A percentile compares a stretch with the other conserved stretches of the same genome.
Conservation (phyloP, 92 coral and sea anemone species). For the Epizoanthus ramosus region DNA sequence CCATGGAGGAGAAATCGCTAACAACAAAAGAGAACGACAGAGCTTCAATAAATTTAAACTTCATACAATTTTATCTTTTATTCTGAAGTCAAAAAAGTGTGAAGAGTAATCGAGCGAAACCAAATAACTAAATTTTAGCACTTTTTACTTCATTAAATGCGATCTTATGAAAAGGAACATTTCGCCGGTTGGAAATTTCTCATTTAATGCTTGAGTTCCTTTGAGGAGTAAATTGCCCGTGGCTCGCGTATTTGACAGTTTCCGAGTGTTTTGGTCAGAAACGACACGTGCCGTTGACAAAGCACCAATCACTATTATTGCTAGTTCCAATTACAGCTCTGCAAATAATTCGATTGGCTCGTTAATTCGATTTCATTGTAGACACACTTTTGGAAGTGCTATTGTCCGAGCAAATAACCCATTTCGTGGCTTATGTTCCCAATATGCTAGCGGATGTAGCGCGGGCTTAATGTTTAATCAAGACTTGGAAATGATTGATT, state of each 20-base stretch:
- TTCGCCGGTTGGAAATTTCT: constrained; percentile 5
- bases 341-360: constrained; percentile 72
- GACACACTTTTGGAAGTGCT: constrained; percentile 57
- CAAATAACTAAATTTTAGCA: constrained; percentile 8
- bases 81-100: constrained; percentile 8
- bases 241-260: constrained; percentile 58
- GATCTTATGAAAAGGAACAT: constrained; percentile 12
- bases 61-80: neutral
- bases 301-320: constrained; percentile 66
- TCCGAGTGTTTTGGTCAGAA: constrained; percentile 59
- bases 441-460: constrained; percentile 34
- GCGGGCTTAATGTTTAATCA: constrained; percentile 32
- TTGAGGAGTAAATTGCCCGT: constrained; percentile 43
- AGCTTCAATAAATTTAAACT: neutral
- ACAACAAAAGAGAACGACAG: constrained; percentile 13
- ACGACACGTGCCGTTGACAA: constrained; percentile 76
- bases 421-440: constrained; percentile 39
- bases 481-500: constrained; percentile 32
- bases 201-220: constrained; percentile 10
- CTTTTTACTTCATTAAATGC: constrained; percentile 19
- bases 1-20: constrained; percentile 24
- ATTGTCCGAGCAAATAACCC: constrained; percentile 67
- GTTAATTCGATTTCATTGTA: constrained; percentile 76
- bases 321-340: constrained; percentile 72
- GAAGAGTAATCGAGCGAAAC: neutral